Conservation (phyloP, 2,888 invertebrate genomes). For the Maniola hyperantus region DNA sequence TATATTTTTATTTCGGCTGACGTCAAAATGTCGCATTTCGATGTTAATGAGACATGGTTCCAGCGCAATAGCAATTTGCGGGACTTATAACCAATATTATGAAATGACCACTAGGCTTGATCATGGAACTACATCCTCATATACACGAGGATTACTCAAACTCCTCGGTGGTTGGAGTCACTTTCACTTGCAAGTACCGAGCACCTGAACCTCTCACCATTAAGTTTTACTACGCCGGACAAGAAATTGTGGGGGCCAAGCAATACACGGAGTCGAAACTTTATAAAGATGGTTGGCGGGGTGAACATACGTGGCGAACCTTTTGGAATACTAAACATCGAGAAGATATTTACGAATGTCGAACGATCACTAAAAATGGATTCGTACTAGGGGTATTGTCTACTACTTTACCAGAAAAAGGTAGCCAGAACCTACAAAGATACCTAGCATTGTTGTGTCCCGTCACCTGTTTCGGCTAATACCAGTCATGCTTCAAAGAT, state of each 20-base stretch:
- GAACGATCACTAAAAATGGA: slow-evolving; percentile 62
- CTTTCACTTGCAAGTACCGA: slow-evolving; percentile 68
- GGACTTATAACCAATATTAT: slow-evolving; percentile 25
- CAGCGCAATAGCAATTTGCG: too few species aligned
- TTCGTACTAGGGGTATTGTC: slow-evolving; percentile 66
- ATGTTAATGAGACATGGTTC: too few species aligned
- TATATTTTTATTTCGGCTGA: too few species aligned
- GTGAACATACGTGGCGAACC: slow-evolving; percentile 58
- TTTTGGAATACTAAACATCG: slow-evolving; percentile 59
- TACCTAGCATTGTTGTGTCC: slow-evolving; percentile 31
- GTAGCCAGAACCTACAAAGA: slow-evolving; percentile 45
- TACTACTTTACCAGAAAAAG: slow-evolving; percentile 62
- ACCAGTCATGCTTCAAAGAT: slow-evolving; percentile 28
- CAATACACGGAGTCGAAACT: slow-evolving; percentile 56
- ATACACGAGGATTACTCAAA: slow-evolving; percentile 52
- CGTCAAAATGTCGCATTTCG: too few species aligned
- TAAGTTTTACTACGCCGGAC: slow-evolving; percentile 62
- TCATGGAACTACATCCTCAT: slow-evolving; percentile 73
- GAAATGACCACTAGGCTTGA: slow-evolving; percentile 57
- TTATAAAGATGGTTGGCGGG: slow-evolving; percentile 64
- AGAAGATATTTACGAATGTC: slow-evolving; percentile 64
- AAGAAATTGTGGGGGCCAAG: slow-evolving; percentile 53
- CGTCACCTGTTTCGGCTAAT: slow-evolving; percentile 26
- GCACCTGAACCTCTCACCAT: slow-evolving; percentile 70
- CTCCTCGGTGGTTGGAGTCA: slow-evolving; percentile 52